Evolutionary conservation across 1,140 invertebrate genomes (phyloP).

Genomic region (Eciton burchellii): DNA sequence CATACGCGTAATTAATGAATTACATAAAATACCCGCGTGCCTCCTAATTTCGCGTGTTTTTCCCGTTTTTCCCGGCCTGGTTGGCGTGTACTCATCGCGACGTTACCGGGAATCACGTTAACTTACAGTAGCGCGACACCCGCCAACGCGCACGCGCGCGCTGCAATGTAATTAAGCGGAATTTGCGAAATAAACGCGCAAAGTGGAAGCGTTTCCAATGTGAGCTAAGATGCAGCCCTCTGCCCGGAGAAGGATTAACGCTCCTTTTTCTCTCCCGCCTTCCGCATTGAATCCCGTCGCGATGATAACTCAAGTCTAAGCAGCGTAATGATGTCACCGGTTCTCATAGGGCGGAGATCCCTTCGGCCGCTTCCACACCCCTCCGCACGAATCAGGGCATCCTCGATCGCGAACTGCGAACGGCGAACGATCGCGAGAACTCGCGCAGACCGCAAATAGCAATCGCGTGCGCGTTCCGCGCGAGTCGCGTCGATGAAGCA

Average conservation of each 20-base stretch:
- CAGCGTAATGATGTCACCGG: conserved; percentile 53
- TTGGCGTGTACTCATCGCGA: conserved; percentile 5
- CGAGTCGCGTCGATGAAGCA: conserved; percentile 9
- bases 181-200: conserved; percentile 45
- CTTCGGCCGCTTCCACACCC: background rate
- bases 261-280: conserved; percentile 37
- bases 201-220: conserved; percentile 50
- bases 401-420: background rate
- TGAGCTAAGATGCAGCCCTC: conserved; percentile 32
- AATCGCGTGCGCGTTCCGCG: conserved; percentile 52
- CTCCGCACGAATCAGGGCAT: background rate
- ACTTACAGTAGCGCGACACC: background rate
- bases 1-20: conserved; percentile 51
- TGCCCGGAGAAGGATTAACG: conserved; percentile 50
- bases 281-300: conserved; percentile 66
- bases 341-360: background rate
- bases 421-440: conserved; percentile 48
- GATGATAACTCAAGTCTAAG: conserved; percentile 62
- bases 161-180: conserved; percentile 44
- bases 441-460: conserved; percentile 60
- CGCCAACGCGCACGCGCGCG: no score
- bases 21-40: background rate
- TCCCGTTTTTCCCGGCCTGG: conserved; percentile 8
- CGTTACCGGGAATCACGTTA: conserved; percentile 38
- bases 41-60: conserved; percentile 41